Base-by-base conservation (phyloP, 2,888 invertebrate species). In the Gryllus longicercus region DNA sequence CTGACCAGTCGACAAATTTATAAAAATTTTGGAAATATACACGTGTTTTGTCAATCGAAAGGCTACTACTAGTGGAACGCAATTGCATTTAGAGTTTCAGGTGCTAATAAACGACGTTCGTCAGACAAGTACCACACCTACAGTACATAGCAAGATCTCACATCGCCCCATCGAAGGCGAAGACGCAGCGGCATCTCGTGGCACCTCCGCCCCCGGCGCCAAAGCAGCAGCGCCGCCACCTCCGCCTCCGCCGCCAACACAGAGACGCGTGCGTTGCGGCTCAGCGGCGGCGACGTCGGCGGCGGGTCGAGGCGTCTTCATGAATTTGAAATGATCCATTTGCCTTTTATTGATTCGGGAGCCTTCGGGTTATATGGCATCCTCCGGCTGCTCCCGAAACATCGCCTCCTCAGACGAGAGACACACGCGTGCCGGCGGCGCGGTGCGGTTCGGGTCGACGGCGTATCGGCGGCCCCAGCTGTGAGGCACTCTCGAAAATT, bases 251-350 rank as follows among this genome's bases (percentile, higher is more conserved):
- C 63, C 63, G 16, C 63, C 63, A 63, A 11, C 63, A n/a, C 16
- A 18, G 63, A 11, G 16, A 11, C 63, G 16, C 3, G 16, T 14
- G n/a, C 63, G 63, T 38, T 38, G 38, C 38, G 38, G 38, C 38
- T 38, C 38, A 38, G 38, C 38, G 38, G 5, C 38, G 8, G 8
- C 38, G 38, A 38, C 38, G 38, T 5, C 38, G 38, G 4, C 38
- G 38, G 38, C 38, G 38, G 38, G 38, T 5, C 38, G 38, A 3
- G 63, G n/a, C 63, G 63, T 63, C 63, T 63, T 63, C 63, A 63
- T 63, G 63, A 63, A 63, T 63, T 63, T 63, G 63, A 63, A 63
- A 63, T 63, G 63, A 63, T 63, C 63, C 63, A 63, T 63, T 63
- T 63, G 63, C 63, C 63, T 63, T 63, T 63, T 63, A 63, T 63